Evolutionary conservation across 2,113 vertebrate genomes (phyloP).

Genomic region (Prolemur simus): DNA sequence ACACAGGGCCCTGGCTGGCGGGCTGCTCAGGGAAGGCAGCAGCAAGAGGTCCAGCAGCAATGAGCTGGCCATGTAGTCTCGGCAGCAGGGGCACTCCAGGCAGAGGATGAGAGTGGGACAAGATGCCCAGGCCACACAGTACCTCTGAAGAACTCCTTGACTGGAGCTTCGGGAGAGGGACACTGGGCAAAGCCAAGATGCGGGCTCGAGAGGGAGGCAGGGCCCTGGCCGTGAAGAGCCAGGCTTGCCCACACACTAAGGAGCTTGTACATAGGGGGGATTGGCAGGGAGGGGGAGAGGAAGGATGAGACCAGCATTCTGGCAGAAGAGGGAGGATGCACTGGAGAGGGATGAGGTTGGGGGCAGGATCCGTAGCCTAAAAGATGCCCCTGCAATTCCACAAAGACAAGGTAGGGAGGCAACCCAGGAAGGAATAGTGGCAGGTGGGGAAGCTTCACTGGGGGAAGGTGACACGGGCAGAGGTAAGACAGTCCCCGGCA

Average conservation of each 20-base stretch:
- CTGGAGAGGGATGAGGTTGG: neutral
- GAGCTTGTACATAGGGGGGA: rapidly evolving
- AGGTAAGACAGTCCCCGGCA: rapidly evolving
- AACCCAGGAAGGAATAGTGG: rapidly evolving
- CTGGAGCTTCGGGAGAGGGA: neutral
- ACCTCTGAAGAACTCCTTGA: neutral
- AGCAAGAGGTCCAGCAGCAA: neutral
- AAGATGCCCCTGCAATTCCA: neutral
- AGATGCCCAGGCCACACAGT: rapidly evolving
- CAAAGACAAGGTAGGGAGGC: too few species aligned
- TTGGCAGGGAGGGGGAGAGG: neutral
- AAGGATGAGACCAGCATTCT: neutral
- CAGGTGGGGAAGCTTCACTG: rapidly evolving
- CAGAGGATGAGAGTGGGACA: neutral
- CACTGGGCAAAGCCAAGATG: neutral
- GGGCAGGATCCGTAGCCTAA: neutral
- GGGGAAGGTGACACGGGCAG: rapidly evolving
- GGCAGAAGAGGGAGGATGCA: neutral
- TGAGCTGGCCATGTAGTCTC: neutral
- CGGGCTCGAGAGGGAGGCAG: neutral
- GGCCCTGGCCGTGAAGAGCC: neutral
- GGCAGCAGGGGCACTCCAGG: neutral
- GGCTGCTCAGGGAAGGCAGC: neutral
- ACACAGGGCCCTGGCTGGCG: neutral
- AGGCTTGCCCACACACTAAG: neutral